Conservation (phyloP, 2,113 vertebrate genomes). For the Spermophilus dauricus region DNA sequence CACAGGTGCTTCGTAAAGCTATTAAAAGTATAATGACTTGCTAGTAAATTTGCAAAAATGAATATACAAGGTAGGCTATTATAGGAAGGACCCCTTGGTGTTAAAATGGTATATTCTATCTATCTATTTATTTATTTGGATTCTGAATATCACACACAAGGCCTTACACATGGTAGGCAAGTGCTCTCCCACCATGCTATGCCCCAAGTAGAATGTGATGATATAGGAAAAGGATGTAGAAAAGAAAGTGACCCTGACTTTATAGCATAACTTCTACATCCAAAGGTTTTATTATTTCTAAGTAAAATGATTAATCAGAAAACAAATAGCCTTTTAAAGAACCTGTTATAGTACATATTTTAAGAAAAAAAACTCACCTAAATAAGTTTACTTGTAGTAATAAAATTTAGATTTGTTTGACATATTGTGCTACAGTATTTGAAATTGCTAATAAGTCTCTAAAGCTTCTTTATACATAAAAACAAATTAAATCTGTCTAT, state of each 20-base stretch:
- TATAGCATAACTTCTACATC: neutral
- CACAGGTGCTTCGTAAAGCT: neutral
- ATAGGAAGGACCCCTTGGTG: neutral
- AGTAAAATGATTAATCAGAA: neutral
- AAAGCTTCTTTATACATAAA: slow-evolving; percentile 40
- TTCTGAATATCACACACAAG: neutral
- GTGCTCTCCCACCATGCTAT: neutral
- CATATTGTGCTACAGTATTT: neutral
- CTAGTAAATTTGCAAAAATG: neutral
- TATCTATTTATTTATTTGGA: neutral
- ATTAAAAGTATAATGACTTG: neutral
- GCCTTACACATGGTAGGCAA: neutral
- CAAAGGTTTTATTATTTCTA: neutral
- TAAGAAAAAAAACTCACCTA: neutral
- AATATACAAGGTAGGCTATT: neutral
- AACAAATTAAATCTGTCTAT: slow-evolving; percentile 64
- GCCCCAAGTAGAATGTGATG: neutral
- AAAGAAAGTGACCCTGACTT: neutral
- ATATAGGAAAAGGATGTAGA: neutral
- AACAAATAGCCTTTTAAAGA: slow-evolving; percentile 7
- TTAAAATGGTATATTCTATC: neutral
- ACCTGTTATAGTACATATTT: neutral
- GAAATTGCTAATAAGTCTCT: slow-evolving; percentile 61
- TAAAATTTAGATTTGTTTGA: slow-evolving; percentile 26
- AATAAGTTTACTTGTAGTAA: neutral